phyloP scores from a whole-genome alignment of 1,140 invertebrate genomes.

The Nephila pilipes region DNA sequence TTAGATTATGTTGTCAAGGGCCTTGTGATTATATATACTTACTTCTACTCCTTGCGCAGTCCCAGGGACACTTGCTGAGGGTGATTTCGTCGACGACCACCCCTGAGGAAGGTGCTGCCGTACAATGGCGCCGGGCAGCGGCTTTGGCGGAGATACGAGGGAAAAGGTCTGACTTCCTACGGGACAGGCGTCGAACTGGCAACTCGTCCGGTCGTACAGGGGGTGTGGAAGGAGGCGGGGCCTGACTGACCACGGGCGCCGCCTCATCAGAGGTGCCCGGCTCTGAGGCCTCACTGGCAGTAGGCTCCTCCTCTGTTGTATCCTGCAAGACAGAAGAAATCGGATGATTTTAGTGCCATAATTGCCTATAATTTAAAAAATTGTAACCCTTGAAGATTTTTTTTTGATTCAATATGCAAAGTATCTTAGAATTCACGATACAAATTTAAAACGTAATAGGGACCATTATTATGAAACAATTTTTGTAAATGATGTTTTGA shows the following conservation, averaged over 20 bases:
- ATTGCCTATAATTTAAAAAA: no score
- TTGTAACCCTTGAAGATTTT: no score
- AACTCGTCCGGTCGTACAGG: constrained; percentile 41
- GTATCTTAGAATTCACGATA: no score
- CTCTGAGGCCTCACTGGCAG: constrained; percentile 53
- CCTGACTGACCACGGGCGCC: not conserved
- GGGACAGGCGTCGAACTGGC: constrained; percentile 18
- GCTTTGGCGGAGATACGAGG: constrained; percentile 71
- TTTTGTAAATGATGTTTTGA: no score
- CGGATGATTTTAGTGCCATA: no score
- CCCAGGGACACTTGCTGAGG: constrained; percentile 72
- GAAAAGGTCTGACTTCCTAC: constrained; percentile 68
- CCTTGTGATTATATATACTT: not conserved
- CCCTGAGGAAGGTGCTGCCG: not conserved
- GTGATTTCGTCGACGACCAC: constrained; percentile 66
- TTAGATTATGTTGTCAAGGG: no score
- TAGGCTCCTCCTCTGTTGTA: constrained; percentile 68
- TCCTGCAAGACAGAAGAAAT: constrained; percentile 58
- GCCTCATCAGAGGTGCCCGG: constrained; percentile 36
- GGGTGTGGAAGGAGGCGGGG: not conserved
- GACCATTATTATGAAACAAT: no score
- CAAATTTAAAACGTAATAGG: no score
- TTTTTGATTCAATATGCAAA: no score
- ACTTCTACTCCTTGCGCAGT: constrained; percentile 63
- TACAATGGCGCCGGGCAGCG: constrained; percentile 34